phyloP scores from a whole-genome alignment of 1,140 invertebrate species.

The Drosophila eugracilis region DNA sequence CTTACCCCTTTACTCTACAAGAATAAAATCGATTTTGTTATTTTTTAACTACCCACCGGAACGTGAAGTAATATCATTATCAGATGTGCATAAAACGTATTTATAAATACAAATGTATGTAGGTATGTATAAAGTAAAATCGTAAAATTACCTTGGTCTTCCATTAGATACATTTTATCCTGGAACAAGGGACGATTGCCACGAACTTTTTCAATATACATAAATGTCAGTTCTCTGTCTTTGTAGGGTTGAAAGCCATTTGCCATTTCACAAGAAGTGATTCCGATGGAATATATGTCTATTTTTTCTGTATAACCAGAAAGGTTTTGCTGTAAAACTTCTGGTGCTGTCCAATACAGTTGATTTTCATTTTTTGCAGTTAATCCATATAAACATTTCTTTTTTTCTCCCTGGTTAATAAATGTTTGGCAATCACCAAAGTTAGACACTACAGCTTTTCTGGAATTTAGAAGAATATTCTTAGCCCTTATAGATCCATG shows the following conservation, averaged over 20 bases:
- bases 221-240: slow-evolving; percentile 92
- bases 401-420: slow-evolving; percentile 89
- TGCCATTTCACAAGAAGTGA: slow-evolving; percentile 94
- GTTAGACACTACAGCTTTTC: slow-evolving; percentile 87
- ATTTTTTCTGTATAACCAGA: slow-evolving; percentile 94
- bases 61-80: too few relatives aligned
- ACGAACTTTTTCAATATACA: slow-evolving; percentile 95
- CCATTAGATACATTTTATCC: slow-evolving; percentile 88
- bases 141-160: slow-evolving; percentile 51
- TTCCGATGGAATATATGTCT: slow-evolving; percentile 96
- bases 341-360: slow-evolving; percentile 95
- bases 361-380: slow-evolving; percentile 89
- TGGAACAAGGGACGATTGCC: slow-evolving; percentile 91
- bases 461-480: slow-evolving; percentile 88
- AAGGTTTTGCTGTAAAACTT: slow-evolving; percentile 96
- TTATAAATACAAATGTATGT: too few relatives aligned
- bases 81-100: too few relatives aligned
- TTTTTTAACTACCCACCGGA: too few relatives aligned
- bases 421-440: slow-evolving; percentile 91
- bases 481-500: slow-evolving; percentile 94
- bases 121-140: too few relatives aligned
- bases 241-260: slow-evolving; percentile 95
- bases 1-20: too few relatives aligned
- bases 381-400: slow-evolving; percentile 90
- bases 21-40: too few relatives aligned